Conservation (phyloP, 2,888 invertebrate species). For the Globia sparganii region DNA sequence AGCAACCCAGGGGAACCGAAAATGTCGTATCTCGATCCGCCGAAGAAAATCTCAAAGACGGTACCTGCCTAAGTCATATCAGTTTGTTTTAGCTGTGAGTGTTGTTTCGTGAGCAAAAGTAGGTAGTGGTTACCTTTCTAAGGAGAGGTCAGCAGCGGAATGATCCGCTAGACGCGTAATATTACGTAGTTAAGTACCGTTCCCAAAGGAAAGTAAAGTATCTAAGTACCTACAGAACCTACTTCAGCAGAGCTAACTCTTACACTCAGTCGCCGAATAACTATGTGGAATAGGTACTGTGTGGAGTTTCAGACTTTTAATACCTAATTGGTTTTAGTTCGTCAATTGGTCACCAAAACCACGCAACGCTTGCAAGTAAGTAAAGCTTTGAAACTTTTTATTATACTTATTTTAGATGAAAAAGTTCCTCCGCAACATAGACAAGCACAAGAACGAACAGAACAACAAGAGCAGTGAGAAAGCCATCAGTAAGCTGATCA, state of each 20-base stretch:
- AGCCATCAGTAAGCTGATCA: constrained; percentile 83
- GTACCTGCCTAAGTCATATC: constrained; percentile 67
- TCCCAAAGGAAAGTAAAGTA: neutral
- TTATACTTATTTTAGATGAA: constrained; percentile 78
- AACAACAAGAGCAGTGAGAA: constrained; percentile 80
- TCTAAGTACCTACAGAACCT: neutral
- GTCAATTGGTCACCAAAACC: neutral
- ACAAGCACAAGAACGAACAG: constrained; percentile 86
- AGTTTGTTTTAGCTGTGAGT: constrained; percentile 35
- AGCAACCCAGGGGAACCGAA: constrained; percentile 89
- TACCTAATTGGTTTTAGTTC: neutral
- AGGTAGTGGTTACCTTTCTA: neutral
- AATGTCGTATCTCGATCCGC: constrained; percentile 85
- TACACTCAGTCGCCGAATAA: neutral
- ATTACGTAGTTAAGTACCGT: neutral
- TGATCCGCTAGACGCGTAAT: neutral
- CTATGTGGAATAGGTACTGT: neutral
- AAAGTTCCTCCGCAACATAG: constrained; percentile 86
- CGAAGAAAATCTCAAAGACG: constrained; percentile 87
- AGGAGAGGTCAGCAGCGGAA: neutral
- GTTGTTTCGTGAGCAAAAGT: constrained; percentile 19
- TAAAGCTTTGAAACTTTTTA: neutral
- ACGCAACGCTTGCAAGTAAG: neutral
- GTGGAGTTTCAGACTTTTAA: neutral
- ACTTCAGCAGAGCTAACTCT: neutral